Evolutionary conservation across 2,888 invertebrate species (phyloP), one percentile per base, ranked within the genome.

Genomic region (Pseudolycoriella hygida): DNA sequence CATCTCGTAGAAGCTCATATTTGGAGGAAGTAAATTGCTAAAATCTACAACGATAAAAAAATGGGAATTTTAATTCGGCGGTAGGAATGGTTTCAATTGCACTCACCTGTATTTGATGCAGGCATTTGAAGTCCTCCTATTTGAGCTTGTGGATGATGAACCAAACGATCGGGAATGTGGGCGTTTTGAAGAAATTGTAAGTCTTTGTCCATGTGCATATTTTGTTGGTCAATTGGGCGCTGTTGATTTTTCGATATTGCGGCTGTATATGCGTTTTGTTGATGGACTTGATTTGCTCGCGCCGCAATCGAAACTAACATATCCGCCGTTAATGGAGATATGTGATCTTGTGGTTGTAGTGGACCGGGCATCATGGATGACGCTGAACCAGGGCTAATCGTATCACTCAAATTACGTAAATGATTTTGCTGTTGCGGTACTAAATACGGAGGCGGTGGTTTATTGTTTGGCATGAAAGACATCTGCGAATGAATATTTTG

Each of bases 171-270:
- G 1, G 70, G 69, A 50, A 71, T 69, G 57, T 74, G 73, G 3
- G 73, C 72, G 54, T 73, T 73, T 51, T 71, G 71, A 45, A 72
- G 60, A 57, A 73, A 73, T 53, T 73, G 73, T 49, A 73, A 70
- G 45, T 69, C 70, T 50, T 68, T 67, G 44, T 25, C 52, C 51
- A 12, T 43, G 31, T 32, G 47, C 34, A 38, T 42, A 25, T 8
- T 25, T 48, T 43, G 43, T 42, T 45, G 52, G 15, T 34, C 34
- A 3, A 34, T 34, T 5, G 52, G 54, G 15, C 51, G 50, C 2
- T 52, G 49, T 2, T 52, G 49, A 8, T 53, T 53, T 3, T 53
- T 53, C 15, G 41, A 51, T 54, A 41, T 43, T 52, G 18, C 41
- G 51, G 18, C 41, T 47, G 8, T 50, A 47, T n/a, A 44, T 39